phyloP scores from a whole-genome alignment of 2,888 invertebrate species.

The Tuta absoluta region DNA sequence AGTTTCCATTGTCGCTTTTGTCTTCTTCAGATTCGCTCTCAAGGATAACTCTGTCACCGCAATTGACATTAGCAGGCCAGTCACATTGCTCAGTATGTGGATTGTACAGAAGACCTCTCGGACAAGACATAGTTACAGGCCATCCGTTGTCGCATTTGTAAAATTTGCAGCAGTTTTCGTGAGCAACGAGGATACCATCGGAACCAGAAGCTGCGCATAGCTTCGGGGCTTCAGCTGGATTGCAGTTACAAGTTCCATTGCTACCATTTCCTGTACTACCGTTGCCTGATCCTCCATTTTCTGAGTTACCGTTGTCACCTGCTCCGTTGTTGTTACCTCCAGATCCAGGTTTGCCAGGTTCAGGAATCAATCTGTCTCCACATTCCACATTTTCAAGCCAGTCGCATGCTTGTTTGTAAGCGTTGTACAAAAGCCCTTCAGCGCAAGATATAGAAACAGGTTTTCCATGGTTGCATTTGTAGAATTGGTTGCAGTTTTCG shows the following conservation, averaged over 20 bases:
- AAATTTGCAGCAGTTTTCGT: slow-evolving; percentile 49
- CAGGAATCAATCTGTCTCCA: slow-evolving; percentile 34
- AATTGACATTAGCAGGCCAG: slow-evolving; percentile 51
- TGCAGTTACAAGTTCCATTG: slow-evolving; percentile 30
- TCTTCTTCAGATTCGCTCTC: slow-evolving; percentile 11
- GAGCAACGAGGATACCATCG: slow-evolving; percentile 45
- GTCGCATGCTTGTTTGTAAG: slow-evolving; percentile 32
- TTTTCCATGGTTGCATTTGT: slow-evolving; percentile 41
- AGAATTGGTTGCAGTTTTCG: slow-evolving; percentile 51
- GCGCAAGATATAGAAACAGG: slow-evolving; percentile 39
- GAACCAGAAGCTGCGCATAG: slow-evolving; percentile 46
- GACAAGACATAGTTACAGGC: slow-evolving; percentile 43
- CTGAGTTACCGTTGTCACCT: neutral
- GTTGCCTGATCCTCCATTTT: slow-evolving; percentile 3
- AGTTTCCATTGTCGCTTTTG: slow-evolving; percentile 21
- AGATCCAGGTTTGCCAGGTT: no score
- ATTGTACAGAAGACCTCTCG: slow-evolving; percentile 44
- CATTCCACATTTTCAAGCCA: slow-evolving; percentile 37
- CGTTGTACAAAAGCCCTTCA: slow-evolving; percentile 26
- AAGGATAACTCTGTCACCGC: slow-evolving; percentile 39
- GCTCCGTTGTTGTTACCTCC: neutral
- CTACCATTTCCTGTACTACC: neutral
- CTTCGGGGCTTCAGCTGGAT: slow-evolving; percentile 41
- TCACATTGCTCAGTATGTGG: slow-evolving; percentile 46
- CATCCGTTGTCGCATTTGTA: slow-evolving; percentile 41